Evolutionary conservation across 2,888 invertebrate species (phyloP).

Genomic region (Epistrophe eligans): DNA sequence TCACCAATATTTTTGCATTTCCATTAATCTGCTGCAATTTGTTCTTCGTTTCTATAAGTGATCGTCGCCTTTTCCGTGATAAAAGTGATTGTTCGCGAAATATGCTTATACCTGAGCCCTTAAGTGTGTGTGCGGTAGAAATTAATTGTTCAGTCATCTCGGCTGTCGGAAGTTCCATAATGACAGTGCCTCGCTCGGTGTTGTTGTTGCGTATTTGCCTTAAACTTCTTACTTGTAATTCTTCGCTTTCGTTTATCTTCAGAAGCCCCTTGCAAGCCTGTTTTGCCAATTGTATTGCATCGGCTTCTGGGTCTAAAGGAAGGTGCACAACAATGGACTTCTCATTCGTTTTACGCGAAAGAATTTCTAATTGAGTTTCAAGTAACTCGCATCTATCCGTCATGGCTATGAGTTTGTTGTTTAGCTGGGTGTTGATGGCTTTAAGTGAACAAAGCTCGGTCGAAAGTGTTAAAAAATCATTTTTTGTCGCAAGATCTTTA

Average conservation of each 20-base stretch:
- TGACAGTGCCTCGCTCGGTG: not conserved
- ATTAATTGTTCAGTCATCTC: not conserved
- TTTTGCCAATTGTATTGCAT: not conserved
- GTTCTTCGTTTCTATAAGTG: not conserved
- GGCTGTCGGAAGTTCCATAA: not conserved
- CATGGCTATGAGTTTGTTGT: no score
- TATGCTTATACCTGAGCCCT: slow-evolving; percentile 5
- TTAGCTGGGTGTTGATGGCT: no score
- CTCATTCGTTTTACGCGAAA: not conserved
- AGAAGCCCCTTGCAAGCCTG: not conserved
- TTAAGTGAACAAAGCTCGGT: no score
- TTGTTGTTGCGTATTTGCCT: not conserved
- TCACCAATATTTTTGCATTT: not conserved
- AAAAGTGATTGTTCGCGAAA: slow-evolving; percentile 13
- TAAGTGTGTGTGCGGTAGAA: not conserved
- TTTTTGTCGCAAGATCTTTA: no score
- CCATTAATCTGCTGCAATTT: not conserved
- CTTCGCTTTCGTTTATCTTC: not conserved
- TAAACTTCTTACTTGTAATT: not conserved
- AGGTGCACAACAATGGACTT: not conserved
- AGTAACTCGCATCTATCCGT: no score
- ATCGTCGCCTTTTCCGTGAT: not conserved
- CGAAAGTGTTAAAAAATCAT: no score
- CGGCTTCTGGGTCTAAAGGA: not conserved
- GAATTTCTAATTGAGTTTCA: not conserved